Conservation (phyloP, 2,888 invertebrate species). For the Villa cingulata region DNA sequence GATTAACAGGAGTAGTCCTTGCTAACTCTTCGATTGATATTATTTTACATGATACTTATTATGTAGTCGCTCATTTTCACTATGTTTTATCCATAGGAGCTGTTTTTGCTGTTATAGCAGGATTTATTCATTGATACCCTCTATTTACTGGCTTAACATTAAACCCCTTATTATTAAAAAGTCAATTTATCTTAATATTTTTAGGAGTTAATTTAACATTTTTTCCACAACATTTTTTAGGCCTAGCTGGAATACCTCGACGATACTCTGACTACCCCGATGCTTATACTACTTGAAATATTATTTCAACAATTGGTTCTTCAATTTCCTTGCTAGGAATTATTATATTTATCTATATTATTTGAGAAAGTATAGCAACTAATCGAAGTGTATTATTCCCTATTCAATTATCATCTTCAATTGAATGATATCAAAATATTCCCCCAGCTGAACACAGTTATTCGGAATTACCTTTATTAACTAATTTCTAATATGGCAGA, state of each 20-base stretch:
- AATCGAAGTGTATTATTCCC: constrained; percentile 40
- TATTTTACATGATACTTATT: constrained; percentile 68
- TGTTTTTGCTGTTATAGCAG: constrained; percentile 63
- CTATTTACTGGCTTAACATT: constrained; percentile 48
- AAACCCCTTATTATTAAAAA: constrained; percentile 47
- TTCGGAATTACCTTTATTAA: constrained; percentile 44
- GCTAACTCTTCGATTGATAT: constrained; percentile 67
- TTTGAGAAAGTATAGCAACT: constrained; percentile 45
- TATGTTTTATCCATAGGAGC: constrained; percentile 70
- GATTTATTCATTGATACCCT: constrained; percentile 58
- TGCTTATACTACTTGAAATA: constrained; percentile 50
- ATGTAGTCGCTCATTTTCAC: constrained; percentile 72
- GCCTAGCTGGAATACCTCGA: constrained; percentile 57
- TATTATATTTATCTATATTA: constrained; percentile 45
- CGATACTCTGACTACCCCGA: constrained; percentile 64
- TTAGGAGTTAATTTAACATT: constrained; percentile 65
- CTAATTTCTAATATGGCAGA: constrained; percentile 49
- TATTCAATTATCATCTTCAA: constrained; percentile 41
- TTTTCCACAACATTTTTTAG: constrained; percentile 67
- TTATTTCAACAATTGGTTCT: constrained; percentile 53
- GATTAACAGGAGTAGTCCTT: constrained; percentile 50
- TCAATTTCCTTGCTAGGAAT: constrained; percentile 46
- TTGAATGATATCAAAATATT: constrained; percentile 47
- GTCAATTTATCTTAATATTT: constrained; percentile 59
- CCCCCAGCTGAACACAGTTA: constrained; percentile 48